Evolutionary conservation across 2,797 vertebrate species (phyloP).

Genomic region (Xenentodon cancila): DNA sequence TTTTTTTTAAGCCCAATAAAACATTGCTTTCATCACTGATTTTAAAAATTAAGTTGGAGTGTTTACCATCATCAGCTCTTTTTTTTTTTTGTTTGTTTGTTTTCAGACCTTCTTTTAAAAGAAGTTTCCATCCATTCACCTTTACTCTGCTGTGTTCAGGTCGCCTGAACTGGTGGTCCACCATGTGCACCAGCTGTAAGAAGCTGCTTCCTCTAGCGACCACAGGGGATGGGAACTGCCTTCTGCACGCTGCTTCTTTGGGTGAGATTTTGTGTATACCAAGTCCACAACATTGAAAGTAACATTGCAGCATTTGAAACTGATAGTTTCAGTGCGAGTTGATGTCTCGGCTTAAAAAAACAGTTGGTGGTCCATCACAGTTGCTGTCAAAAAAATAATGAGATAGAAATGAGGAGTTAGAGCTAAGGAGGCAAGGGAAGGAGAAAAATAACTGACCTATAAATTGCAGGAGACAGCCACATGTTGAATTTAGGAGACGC

Average conservation of each 20-base stretch:
- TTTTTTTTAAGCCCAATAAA: neutral
- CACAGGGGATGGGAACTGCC: constrained; percentile 98
- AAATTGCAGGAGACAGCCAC: constrained; percentile 33
- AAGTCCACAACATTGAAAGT: neutral
- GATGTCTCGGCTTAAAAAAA: constrained; percentile 2
- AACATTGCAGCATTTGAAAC: too few relatives aligned
- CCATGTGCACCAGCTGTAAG: constrained; percentile 96
- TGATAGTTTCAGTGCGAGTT: neutral
- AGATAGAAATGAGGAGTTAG: neutral
- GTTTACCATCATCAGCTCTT: neutral
- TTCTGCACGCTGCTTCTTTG: constrained; percentile 95
- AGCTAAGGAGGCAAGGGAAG: neutral
- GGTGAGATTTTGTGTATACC: constrained; percentile 79
- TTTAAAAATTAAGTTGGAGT: neutral
- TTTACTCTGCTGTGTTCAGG: constrained; percentile 77
- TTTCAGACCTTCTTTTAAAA: neutral
- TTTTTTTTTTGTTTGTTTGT: too few relatives aligned
- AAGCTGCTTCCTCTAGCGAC: constrained; percentile 96
- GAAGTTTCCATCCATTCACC: neutral
- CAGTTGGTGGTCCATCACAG: constrained; percentile 6
- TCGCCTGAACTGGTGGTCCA: constrained; percentile 99
- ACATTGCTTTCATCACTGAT: neutral
- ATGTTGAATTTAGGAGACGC: constrained; percentile 7
- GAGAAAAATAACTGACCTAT: constrained; percentile 28
- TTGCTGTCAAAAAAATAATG: constrained; percentile 11